phyloP scores from a whole-genome alignment of 2,113 vertebrate species.

The Triplophysa dalaica region DNA sequence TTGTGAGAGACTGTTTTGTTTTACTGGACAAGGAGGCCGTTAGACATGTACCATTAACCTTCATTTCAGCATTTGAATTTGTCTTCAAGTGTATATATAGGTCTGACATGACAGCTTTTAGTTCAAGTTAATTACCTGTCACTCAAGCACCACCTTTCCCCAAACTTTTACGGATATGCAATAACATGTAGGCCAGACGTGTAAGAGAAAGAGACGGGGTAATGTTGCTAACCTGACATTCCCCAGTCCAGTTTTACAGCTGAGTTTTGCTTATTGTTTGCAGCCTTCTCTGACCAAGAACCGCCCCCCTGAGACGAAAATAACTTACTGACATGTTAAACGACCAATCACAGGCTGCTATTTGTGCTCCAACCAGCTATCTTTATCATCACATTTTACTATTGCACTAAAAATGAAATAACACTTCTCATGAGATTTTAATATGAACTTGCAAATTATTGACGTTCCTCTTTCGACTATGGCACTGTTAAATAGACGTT shows the following conservation, averaged over 20 bases:
- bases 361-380: not conserved
- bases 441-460: not conserved
- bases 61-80: slow-evolving; percentile 33
- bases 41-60: slow-evolving; percentile 40
- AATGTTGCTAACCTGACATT: slow-evolving; percentile 20
- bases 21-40: too few species aligned
- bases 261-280: not conserved
- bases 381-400: not conserved
- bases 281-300: not conserved
- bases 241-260: not conserved
- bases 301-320: not conserved
- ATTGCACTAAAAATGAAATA: not conserved
- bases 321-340: not conserved
- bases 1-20: too few species aligned
- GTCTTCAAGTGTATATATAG: not conserved
- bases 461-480: not conserved
- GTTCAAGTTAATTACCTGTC: slow-evolving; percentile 45
- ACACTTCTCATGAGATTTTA: not conserved
- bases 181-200: not conserved
- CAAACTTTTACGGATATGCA: slow-evolving; percentile 1
- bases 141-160: slow-evolving; percentile 22
- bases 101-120: slow-evolving; percentile 40
- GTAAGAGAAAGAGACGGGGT: not conserved
- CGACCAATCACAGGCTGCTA: too few species aligned
- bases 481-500: not conserved